Evolutionary conservation across 2,113 vertebrate genomes (phyloP).

Genomic region (Progne subis): DNA sequence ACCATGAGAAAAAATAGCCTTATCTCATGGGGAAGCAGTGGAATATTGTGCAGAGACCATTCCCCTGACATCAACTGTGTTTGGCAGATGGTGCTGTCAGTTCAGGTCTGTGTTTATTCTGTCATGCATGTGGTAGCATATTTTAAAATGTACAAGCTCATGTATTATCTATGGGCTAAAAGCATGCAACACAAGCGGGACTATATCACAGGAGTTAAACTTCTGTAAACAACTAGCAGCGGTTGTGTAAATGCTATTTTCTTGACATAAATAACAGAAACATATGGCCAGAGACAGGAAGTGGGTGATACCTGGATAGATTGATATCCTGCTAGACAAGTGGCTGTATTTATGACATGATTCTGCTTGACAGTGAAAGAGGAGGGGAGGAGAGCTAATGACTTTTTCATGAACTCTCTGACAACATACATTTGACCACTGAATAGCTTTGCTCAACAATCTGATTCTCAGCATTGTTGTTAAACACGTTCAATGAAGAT

Average conservation of each 20-base stretch:
- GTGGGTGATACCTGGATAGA: slow-evolving; percentile 81
- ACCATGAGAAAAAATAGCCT: slow-evolving; percentile 75
- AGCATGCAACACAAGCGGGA: slow-evolving; percentile 80
- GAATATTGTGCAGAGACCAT: slow-evolving; percentile 72
- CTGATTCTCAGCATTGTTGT: slow-evolving; percentile 35
- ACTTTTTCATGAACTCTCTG: slow-evolving; percentile 81
- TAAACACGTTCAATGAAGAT: neutral
- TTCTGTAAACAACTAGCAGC: slow-evolving; percentile 85
- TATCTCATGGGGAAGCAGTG: slow-evolving; percentile 75
- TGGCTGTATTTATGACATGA: slow-evolving; percentile 78
- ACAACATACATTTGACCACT: slow-evolving; percentile 71
- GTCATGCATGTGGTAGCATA: slow-evolving; percentile 82
- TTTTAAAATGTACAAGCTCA: slow-evolving; percentile 79
- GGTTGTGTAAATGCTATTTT: slow-evolving; percentile 85
- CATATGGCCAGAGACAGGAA: slow-evolving; percentile 88
- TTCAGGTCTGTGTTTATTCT: slow-evolving; percentile 83
- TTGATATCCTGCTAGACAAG: slow-evolving; percentile 75
- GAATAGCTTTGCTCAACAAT: slow-evolving; percentile 66
- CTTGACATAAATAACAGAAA: slow-evolving; percentile 88
- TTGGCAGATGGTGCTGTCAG: slow-evolving; percentile 87
- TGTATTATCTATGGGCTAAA: slow-evolving; percentile 85
- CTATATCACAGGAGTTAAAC: slow-evolving; percentile 82
- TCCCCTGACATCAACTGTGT: slow-evolving; percentile 79
- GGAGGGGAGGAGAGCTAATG: slow-evolving; percentile 72
- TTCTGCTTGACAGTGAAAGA: slow-evolving; percentile 79